A percentile compares a stretch with the other conserved stretches of the same genome.
phyloP scores from a whole-genome alignment of 2,113 vertebrate genomes.

The Siphamia tubifer region DNA sequence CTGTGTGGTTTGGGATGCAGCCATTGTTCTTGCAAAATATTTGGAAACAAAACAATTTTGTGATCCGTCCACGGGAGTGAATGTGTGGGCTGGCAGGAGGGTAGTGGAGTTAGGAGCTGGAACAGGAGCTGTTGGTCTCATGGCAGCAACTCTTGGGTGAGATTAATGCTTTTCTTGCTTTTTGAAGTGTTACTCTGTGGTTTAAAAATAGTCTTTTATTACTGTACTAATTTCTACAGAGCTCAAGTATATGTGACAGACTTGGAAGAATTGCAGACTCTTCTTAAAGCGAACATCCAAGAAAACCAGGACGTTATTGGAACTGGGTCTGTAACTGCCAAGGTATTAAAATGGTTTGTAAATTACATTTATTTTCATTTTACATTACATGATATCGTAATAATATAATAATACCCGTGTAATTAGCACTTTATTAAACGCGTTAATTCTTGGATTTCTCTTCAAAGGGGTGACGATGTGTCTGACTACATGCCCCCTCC shows the following conservation, averaged over 20 bases:
- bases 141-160: slow-evolving; percentile 93
- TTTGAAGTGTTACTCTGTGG: no score
- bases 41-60: slow-evolving; percentile 84
- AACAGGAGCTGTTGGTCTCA: slow-evolving; percentile 91
- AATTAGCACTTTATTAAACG: neutral
- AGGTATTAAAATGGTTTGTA: slow-evolving; percentile 99
- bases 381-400: neutral
- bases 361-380: slow-evolving; percentile 29
- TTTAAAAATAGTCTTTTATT: no score
- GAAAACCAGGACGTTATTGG: slow-evolving; percentile 84
- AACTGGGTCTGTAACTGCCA: slow-evolving; percentile 89
- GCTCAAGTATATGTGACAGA: slow-evolving; percentile 91
- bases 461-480: slow-evolving; percentile 88
- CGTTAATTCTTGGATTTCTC: neutral
- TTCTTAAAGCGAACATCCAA: slow-evolving; percentile 86
- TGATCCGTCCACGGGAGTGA: slow-evolving; percentile 50
- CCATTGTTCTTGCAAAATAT: slow-evolving; percentile 91
- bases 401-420: neutral
- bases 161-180: neutral
- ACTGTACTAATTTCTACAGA: slow-evolving; percentile 64
- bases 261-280: slow-evolving; percentile 89
- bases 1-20: slow-evolving; percentile 96
- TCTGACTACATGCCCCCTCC: slow-evolving; percentile 83
- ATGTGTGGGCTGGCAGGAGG: slow-evolving; percentile 67
- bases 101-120: slow-evolving; percentile 91